These are phyloP conservation scores for Galeopterus variegatus DNA, from an alignment of 2,113 vertebrate genomes.

Conservation along the genomic window DNA sequence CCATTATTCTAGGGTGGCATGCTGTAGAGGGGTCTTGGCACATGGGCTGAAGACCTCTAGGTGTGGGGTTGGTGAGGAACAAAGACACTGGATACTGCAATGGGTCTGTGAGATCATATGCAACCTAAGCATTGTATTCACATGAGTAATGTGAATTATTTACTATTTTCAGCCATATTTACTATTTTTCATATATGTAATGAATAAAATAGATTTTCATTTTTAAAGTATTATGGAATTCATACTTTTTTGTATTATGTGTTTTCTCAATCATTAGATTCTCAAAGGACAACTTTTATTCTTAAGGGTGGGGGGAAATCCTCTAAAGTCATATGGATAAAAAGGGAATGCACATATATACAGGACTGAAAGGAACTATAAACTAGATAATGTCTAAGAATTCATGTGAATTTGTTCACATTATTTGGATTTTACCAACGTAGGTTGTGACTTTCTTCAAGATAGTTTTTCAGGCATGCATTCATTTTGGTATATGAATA, in stretches of 20 bases:
- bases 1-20: not conserved
- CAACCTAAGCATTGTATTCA: not conserved
- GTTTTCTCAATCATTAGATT: not conserved
- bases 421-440: not conserved
- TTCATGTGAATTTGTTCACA: not conserved
- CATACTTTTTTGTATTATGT: not conserved
- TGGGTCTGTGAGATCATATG: not conserved
- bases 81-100: not conserved
- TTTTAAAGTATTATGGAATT: not conserved
- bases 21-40: not conserved
- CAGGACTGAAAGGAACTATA: not conserved
- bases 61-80: not conserved
- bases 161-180: not conserved
- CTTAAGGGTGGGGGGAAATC: not conserved
- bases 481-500: not conserved
- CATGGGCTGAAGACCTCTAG: not conserved
- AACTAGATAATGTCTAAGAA: not conserved
- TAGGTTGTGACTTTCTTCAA: not conserved
- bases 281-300: not conserved
- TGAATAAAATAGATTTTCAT: slow-evolving; percentile 23
- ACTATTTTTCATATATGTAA: not conserved
- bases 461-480: not conserved
- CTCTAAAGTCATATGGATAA: not conserved
- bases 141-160: not conserved
- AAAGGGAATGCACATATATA: not conserved